Evolutionary conservation across 2,797 vertebrate genomes (phyloP), one percentile per base, ranked within the genome.

Genomic region (Leuciscus waleckii): DNA sequence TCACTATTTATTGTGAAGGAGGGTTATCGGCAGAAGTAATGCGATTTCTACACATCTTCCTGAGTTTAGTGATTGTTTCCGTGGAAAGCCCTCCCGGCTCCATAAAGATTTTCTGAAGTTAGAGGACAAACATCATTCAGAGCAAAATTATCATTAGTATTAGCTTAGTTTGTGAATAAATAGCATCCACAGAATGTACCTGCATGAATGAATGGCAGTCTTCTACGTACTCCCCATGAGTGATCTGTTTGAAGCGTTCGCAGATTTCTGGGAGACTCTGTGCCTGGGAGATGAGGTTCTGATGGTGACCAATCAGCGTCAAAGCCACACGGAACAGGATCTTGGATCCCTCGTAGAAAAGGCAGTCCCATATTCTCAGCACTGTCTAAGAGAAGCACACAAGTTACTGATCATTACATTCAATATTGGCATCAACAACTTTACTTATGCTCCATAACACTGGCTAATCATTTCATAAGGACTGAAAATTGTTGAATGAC

Each of bases 311-410:
- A 84, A 99, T 96, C 76, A 99, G 81, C 0, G 98, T 99, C 93
- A 99, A 95, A 84, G 97, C 98, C 63, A 98, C 98, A 0, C 98
- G 97, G 92, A 99, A 99, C 73, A 99, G 94, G 73, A 99, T 96
- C 92, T 99, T 99, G 8, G 98, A 99, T 75, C 98, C 98, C 90
- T 99, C 98, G 0, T 97, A 98, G 92, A 99, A 99, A 43, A 99
- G 93, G 90, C 97, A 98, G 86, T 99, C 98, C 98, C 98, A 99
- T 92, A 99, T 94, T 82, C 98, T 95, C 79, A 99, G 94, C 79
- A 99, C 98, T 0, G 98, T 99, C 98, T 99, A 92, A 23, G 78
- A 43, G 86, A 46, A 67, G 19, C 14, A 43, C 23, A 54, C 2
- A 0, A 0, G 54, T 13, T 26, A 23, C n/a, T 3, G 1, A 21